Evolutionary conservation across 2,797 vertebrate genomes (phyloP).

Genomic region (Numenius phaeopus): DNA sequence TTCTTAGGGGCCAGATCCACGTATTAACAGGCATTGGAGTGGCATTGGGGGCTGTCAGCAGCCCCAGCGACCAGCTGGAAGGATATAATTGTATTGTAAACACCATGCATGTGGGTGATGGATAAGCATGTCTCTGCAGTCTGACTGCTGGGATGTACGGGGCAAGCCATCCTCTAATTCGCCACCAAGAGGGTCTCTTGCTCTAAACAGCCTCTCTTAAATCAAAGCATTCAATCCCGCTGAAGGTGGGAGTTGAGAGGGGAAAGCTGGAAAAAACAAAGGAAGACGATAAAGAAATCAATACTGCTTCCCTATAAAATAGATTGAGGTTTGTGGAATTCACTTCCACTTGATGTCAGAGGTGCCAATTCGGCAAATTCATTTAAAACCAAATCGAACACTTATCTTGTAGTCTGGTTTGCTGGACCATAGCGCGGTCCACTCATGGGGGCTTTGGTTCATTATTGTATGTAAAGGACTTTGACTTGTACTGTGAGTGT

Average conservation of each 20-base stretch:
- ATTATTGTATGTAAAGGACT: background rate
- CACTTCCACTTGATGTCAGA: constrained; percentile 74
- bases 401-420: background rate
- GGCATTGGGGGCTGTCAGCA: background rate
- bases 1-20: background rate
- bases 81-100: constrained; percentile 4
- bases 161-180: constrained; percentile 55
- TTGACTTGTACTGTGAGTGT: background rate
- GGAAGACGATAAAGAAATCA: constrained; percentile 81
- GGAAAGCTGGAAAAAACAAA: constrained; percentile 47
- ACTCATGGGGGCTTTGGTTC: background rate
- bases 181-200: constrained; percentile 57
- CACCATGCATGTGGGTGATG: background rate
- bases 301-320: constrained; percentile 82
- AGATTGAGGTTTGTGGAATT: constrained; percentile 81
- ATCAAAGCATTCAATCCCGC: constrained; percentile 81
- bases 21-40: background rate
- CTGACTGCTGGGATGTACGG: constrained; percentile 20
- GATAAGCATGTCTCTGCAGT: background rate
- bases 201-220: constrained; percentile 76
- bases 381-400: constrained; percentile 74
- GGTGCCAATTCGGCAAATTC: constrained; percentile 71
- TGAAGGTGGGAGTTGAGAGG: constrained; percentile 63
- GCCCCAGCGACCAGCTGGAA: background rate
- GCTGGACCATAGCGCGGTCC: background rate